A percentile compares a stretch with the other conserved stretches of the same genome.
These are phyloP conservation scores for Anguilla pacifica DNA, from an alignment of 2,797 vertebrate genomes.

Conservation along the genomic window DNA sequence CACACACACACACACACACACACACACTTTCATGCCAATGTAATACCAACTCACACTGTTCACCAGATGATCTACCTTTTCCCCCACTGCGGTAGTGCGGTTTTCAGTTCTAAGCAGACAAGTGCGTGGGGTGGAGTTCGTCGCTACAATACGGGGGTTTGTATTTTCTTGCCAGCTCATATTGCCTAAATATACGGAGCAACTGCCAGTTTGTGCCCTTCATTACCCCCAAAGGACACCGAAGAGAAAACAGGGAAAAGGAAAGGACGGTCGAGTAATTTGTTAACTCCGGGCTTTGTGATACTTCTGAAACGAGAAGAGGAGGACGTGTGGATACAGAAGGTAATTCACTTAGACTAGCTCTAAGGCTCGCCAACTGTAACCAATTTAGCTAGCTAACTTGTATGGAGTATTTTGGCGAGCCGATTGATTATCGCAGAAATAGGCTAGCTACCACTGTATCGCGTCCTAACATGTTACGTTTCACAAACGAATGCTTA, in stretches of 20 bases:
- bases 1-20: not conserved
- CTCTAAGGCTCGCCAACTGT: not conserved
- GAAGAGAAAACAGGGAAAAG: not conserved
- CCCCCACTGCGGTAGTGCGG: not conserved
- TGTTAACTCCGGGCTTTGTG: not conserved
- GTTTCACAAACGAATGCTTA: not conserved
- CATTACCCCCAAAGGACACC: not conserved
- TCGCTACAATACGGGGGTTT: not conserved
- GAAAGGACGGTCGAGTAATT: not conserved
- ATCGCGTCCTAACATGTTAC: not conserved
- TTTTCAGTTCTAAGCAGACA: not conserved
- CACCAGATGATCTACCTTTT: not conserved
- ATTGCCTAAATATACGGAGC: not conserved
- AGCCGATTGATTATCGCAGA: not conserved
- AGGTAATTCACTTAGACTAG: not conserved
- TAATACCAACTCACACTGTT: not conserved
- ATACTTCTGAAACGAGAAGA: not conserved
- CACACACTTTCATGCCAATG: not conserved
- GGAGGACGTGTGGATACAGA: not conserved
- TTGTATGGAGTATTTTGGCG: not conserved
- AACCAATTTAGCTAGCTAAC: not conserved
- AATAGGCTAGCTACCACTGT: not conserved
- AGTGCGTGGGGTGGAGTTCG: conserved; percentile 7
- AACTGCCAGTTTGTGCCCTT: not conserved
- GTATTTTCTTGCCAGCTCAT: not conserved